Conservation (phyloP, 2,113 vertebrate genomes). For the Illadopsis cleaveri region DNA sequence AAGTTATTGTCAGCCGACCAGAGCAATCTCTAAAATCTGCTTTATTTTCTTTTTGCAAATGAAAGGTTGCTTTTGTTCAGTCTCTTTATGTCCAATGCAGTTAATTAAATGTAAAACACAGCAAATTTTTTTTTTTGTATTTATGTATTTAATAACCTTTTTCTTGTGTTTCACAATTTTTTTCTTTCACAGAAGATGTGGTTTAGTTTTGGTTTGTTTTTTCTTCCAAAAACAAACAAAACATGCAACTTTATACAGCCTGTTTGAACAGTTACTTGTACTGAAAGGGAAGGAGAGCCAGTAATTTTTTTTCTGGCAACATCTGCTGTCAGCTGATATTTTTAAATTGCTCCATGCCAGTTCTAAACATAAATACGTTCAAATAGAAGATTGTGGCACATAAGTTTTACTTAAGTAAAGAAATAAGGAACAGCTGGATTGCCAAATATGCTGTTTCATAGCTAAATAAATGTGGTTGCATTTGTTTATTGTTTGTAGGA, state of each 20-base stretch:
- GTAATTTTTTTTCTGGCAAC: neutral
- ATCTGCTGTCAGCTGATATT: neutral
- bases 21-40: neutral
- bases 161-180: neutral
- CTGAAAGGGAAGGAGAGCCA: neutral
- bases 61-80: neutral
- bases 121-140: neutral
- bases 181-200: neutral
- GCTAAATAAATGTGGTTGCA: neutral
- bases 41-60: neutral
- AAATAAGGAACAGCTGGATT: neutral
- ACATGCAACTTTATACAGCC: neutral
- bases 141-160: neutral
- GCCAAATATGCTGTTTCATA: fast-evolving
- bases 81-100: neutral
- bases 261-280: neutral
- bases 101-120: neutral
- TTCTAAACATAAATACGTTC: neutral
- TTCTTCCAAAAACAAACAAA: neutral
- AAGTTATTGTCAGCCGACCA: neutral
- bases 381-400: neutral
- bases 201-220: neutral
- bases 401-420: neutral
- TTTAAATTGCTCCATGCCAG: neutral
- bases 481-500: constrained; percentile 67